Evolutionary conservation across 2,797 vertebrate genomes (phyloP).

Genomic region (Calcarius lapponicus): DNA sequence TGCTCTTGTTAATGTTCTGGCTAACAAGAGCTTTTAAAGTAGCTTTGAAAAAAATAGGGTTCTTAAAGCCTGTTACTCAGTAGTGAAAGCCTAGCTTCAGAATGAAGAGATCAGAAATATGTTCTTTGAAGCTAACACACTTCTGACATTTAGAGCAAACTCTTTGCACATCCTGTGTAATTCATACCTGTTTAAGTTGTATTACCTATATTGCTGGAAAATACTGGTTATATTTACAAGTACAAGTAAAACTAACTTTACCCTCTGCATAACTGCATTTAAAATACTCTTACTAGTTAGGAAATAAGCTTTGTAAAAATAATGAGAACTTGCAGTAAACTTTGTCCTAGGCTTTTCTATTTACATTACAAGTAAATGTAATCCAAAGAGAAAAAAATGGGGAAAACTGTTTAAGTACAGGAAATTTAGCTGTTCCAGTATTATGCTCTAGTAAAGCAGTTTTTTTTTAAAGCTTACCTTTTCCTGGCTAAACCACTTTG

Average conservation of each 20-base stretch:
- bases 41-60: neutral
- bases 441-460: neutral
- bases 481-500: neutral
- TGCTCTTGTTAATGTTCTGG: neutral
- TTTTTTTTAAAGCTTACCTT: neutral
- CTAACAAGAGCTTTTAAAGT: neutral
- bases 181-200: neutral
- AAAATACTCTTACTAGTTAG: neutral
- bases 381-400: neutral
- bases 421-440: neutral
- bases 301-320: neutral
- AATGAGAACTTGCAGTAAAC: neutral
- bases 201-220: fast-evolving
- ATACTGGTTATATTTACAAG: neutral
- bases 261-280: neutral
- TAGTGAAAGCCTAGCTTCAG: neutral
- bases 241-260: neutral
- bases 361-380: neutral
- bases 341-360: neutral
- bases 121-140: neutral
- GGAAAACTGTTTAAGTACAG: neutral
- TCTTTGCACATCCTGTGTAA: neutral
- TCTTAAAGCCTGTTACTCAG: neutral
- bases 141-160: neutral
- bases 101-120: neutral